phyloP scores from a whole-genome alignment of 1,140 invertebrate genomes.

The Brachionus plicatilis region DNA sequence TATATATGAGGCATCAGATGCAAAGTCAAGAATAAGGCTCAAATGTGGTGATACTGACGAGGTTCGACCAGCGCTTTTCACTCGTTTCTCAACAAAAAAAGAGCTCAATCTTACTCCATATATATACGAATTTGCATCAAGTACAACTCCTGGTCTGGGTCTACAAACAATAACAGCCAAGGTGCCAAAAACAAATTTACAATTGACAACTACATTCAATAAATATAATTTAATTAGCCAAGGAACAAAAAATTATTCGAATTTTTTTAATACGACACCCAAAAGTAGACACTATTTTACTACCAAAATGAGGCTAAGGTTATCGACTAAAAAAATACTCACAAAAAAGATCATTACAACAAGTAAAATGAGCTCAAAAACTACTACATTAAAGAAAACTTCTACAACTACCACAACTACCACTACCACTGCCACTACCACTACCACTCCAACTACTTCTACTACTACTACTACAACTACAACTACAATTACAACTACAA shows the following conservation, averaged over 20 bases:
- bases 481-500: no score
- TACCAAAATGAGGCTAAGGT: not conserved
- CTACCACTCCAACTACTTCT: not conserved
- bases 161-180: not conserved
- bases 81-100: constrained; percentile 15
- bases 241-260: not conserved
- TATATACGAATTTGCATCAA: constrained; percentile 10
- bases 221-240: not conserved
- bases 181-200: not conserved
- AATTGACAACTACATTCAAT: not conserved
- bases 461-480: no score
- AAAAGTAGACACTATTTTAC: not conserved
- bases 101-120: constrained; percentile 17
- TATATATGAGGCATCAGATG: constrained; percentile 32
- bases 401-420: not conserved
- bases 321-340: not conserved
- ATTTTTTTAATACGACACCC: not conserved
- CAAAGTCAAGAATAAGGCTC: constrained; percentile 11
- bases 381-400: not conserved
- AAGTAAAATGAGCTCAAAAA: not conserved
- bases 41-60: constrained; percentile 38
- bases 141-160: not conserved
- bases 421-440: not conserved
- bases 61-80: not conserved
- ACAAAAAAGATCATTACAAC: not conserved